Base-by-base conservation (phyloP, 2,888 invertebrate species). In the Ernsta delagoae region DNA sequence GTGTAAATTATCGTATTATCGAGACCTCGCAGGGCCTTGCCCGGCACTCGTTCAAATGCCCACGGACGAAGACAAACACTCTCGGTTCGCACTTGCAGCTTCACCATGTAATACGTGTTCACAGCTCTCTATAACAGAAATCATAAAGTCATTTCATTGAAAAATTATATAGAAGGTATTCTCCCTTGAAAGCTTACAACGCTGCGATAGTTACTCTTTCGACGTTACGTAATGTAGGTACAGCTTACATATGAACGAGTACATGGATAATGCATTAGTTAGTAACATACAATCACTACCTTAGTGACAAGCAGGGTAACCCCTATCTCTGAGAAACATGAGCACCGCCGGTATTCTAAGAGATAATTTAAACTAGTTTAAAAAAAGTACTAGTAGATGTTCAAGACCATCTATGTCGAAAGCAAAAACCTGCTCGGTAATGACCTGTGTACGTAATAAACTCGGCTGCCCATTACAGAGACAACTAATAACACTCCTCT, bases 61-160 rank as follows among this genome's bases (percentile, higher is more conserved):
- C 98, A 98, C 45, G 98, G 98, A 72, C 98, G 94, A 76, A 97
- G 94, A 84, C 98, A 98, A 5, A 98, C 97, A 85, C 98, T 98
- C 85, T 98, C 98, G 75, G 98, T 97, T 86, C 98, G 94, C 78
- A 98, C 95, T 92, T 97, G 96, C 79, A 98, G 93, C 90, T 98
- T 98, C 81, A 98, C 97, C 98, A 98, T 98, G 94, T 98, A 98
- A 89, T 98, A 98, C 94, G 98, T 97, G 88, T 98, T 98, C 80
- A 97, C 97, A 31, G 98, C 96, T 70, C 97, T 94, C 88, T 95
- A 94, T 8, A 73, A 76, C 56, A 74, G 72, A 79, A 70, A 64
- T 64, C 56, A 64, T 43, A 16, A 59, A 57, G 24, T 31, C 5
- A 57, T 9, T 57, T 36, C 36, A 57, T 0, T 36, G 36, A 36